Evolutionary conservation across 64 coral and sea anemone species (phyloP), one percentile per base, ranked within the genome.

Genomic region (Platygyra sinensis): DNA sequence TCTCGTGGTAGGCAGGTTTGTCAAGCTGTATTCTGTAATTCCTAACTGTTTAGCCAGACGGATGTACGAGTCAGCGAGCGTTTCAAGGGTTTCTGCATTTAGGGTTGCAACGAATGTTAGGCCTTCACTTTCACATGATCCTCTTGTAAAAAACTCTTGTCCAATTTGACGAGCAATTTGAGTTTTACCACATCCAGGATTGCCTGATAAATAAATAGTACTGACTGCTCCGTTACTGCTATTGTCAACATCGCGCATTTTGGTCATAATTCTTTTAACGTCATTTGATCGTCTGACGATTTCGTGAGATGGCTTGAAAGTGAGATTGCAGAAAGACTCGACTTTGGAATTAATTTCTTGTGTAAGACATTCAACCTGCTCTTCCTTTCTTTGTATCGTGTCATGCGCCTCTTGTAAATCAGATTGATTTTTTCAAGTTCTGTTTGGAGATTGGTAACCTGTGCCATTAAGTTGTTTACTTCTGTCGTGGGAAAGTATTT

Each of bases 111-210:
- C 71, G 49, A 77, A 77, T 20, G 19, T 77, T 5, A 82, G 36
- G 22, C 31, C 27, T 82, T 59, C 28, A 18, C 24, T 10, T 57
- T 80, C 52, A 57, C 3, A 4, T 4, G 24, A 30, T 20, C 8
- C 18, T 18, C 0, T 11, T 20, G 24, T 29, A 19, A 61, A 86
- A 28, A 77, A 65, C 18, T 82, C 16, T 51, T 86, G 24, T 65
- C 72, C 71, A 20, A 86, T 28, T 65, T 86, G 72, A 13, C 90
- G 74, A 15, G 90, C 90, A 20, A 91, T 29, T 63, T 86, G 65
- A 63, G 67, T 86, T 65, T 91, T 91, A 12, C 90, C 90, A 65
- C 72, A 86, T 39, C 90, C 90, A 18, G 90, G 90, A 28, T 78
- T 91, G 20, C 90, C 90, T 52, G 90, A 91, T 12, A 91, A 42